A percentile compares a stretch with the other conserved stretches of the same genome.
These are phyloP conservation scores for Bicyclus anynana DNA, from an alignment of 1,140 invertebrate species.

Conservation along the genomic window DNA sequence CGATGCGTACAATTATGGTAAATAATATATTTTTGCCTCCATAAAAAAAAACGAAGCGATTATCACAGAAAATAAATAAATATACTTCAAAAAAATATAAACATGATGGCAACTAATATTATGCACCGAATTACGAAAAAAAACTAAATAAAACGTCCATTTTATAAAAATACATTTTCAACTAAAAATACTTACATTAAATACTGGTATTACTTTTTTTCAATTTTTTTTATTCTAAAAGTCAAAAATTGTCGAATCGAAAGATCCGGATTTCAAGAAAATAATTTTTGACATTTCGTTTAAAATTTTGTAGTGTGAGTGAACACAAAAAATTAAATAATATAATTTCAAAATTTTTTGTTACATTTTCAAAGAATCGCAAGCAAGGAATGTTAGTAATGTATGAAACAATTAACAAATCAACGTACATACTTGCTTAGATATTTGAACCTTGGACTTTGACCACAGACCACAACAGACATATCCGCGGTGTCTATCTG, in stretches of 20 bases:
- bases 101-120: constrained; percentile 58
- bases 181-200: constrained; percentile 36
- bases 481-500: neutral
- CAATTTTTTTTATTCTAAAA: constrained; percentile 2
- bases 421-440: neutral
- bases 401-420: constrained; percentile 29
- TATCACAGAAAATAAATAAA: constrained; percentile 72
- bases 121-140: constrained; percentile 43
- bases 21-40: constrained; percentile 16
- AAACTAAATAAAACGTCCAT: constrained; percentile 29
- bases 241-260: neutral
- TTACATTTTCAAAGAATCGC: constrained; percentile 20
- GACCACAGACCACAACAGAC: no score
- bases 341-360: no score
- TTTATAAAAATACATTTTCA: constrained; percentile 19
- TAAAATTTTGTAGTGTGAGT: no score
- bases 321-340: no score
- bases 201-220: constrained; percentile 33
- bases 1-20: neutral
- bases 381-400: constrained; percentile 43
- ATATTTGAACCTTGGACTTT: no score
- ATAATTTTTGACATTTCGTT: no score
- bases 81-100: constrained; percentile 30
- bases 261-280: no score
- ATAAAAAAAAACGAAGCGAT: constrained; percentile 32